A percentile compares a stretch with the other conserved stretches of the same genome.
Conservation (phyloP, 2,113 vertebrate species). For the Urocolius indicus region DNA sequence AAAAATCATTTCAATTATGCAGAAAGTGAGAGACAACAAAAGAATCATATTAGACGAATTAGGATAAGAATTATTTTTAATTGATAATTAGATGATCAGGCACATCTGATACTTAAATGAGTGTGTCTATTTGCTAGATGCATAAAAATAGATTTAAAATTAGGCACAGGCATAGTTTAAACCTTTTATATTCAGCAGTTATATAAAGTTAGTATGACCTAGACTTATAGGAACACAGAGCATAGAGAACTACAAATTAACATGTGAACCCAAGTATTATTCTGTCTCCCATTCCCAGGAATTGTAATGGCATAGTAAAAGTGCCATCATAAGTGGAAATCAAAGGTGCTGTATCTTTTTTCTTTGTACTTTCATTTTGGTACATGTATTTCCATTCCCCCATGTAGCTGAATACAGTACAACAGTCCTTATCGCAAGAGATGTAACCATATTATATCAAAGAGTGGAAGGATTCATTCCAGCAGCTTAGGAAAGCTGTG, state of each 20-base stretch:
- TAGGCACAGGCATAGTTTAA: neutral
- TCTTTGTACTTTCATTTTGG: neutral
- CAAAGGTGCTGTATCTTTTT: neutral
- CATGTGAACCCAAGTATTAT: neutral
- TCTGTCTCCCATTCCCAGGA: neutral
- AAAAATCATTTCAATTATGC: neutral
- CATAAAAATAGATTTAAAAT: neutral
- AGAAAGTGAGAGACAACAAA: neutral
- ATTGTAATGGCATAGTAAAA: neutral
- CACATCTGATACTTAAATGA: neutral
- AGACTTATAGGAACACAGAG: neutral
- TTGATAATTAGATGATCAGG: neutral
- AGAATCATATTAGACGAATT: neutral
- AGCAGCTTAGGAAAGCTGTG: neutral
- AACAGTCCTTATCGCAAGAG: neutral
- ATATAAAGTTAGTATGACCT: neutral
- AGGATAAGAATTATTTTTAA: neutral
- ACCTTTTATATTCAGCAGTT: neutral
- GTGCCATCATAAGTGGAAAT: neutral
- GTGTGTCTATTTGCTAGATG: neutral
- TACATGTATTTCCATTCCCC: neutral
- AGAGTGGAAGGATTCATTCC: neutral
- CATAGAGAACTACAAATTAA: neutral
- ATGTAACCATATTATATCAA: fast-evolving
- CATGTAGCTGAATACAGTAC: neutral